phyloP scores from a whole-genome alignment of 2,113 vertebrate species.

The Gobiocypris rarus region DNA sequence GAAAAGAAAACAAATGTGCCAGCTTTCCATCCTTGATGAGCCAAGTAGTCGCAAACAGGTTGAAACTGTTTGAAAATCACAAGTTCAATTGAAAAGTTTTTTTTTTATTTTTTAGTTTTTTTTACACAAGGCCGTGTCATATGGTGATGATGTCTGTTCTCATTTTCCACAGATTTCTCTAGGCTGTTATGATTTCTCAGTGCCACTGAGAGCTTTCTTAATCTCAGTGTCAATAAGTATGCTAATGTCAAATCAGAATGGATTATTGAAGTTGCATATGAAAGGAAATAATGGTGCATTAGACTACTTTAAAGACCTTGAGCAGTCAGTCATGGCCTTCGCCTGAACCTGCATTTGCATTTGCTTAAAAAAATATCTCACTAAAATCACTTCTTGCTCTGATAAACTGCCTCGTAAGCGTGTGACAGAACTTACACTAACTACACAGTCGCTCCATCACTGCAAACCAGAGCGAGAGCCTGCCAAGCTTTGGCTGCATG shows the following conservation, averaged over 20 bases:
- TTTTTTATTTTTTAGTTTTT: neutral
- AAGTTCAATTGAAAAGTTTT: slow-evolving; percentile 5
- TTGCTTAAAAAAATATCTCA: neutral
- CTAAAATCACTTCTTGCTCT: slow-evolving; percentile 35
- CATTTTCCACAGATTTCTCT: slow-evolving; percentile 15
- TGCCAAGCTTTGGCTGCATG: slow-evolving; percentile 9
- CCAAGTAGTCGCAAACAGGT: neutral
- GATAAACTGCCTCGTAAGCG: slow-evolving; percentile 18
- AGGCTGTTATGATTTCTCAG: neutral
- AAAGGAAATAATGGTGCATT: slow-evolving; percentile 19
- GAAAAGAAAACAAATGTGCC: neutral
- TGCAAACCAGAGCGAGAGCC: slow-evolving; percentile 28
- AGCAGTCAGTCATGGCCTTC: slow-evolving; percentile 18
- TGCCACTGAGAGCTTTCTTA: slow-evolving; percentile 8
- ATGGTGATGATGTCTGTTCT: slow-evolving; percentile 1
- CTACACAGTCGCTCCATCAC: neutral
- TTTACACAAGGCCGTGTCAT: neutral
- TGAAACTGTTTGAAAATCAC: neutral
- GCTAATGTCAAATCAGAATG: slow-evolving; percentile 20
- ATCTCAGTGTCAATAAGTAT: slow-evolving; percentile 18
- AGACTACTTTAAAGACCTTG: slow-evolving; percentile 24
- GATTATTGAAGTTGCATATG: neutral
- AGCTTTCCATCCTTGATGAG: neutral
- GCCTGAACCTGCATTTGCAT: neutral
- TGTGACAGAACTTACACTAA: slow-evolving; percentile 27